phyloP scores from a whole-genome alignment of 2,888 invertebrate species.

The Pyrocoelia pectoralis region DNA sequence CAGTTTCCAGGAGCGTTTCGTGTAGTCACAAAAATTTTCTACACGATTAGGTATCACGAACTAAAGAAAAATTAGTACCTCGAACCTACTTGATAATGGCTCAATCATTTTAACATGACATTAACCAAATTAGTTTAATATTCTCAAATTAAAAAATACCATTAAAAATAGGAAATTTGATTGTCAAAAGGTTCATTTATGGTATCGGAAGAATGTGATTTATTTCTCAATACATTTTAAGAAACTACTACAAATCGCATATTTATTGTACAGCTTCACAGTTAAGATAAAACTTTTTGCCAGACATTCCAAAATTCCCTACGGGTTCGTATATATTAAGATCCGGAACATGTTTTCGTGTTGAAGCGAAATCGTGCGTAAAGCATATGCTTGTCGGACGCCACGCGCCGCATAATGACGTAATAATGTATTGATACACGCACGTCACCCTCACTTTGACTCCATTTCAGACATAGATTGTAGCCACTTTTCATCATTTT shows the following conservation, averaged over 20 bases:
- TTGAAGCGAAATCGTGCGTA: constrained; percentile 57
- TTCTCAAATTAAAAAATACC: too few relatives aligned
- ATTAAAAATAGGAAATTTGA: too few relatives aligned
- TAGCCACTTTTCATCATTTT: constrained; percentile 28
- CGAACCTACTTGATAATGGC: too few relatives aligned
- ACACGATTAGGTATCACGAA: too few relatives aligned
- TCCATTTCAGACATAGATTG: constrained; percentile 31
- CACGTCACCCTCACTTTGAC: constrained; percentile 47
- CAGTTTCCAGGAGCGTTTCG: too few relatives aligned
- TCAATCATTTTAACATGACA: too few relatives aligned
- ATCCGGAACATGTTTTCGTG: constrained; percentile 40
- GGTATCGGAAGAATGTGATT: too few relatives aligned
- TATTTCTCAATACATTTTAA: too few relatives aligned
- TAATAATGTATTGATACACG: constrained; percentile 60
- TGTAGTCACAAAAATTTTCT: too few relatives aligned
- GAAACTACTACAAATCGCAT: neutral
- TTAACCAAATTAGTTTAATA: too few relatives aligned
- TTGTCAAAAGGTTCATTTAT: too few relatives aligned
- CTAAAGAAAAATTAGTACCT: too few relatives aligned
- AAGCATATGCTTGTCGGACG: constrained; percentile 59
- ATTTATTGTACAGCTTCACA: neutral
- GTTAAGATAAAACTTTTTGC: neutral
- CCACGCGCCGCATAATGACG: constrained; percentile 60
- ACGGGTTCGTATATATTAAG: constrained; percentile 14
- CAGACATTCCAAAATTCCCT: neutral